Evolutionary conservation across 2,113 vertebrate genomes (phyloP).

Genomic region (Neofelis nebulosa): DNA sequence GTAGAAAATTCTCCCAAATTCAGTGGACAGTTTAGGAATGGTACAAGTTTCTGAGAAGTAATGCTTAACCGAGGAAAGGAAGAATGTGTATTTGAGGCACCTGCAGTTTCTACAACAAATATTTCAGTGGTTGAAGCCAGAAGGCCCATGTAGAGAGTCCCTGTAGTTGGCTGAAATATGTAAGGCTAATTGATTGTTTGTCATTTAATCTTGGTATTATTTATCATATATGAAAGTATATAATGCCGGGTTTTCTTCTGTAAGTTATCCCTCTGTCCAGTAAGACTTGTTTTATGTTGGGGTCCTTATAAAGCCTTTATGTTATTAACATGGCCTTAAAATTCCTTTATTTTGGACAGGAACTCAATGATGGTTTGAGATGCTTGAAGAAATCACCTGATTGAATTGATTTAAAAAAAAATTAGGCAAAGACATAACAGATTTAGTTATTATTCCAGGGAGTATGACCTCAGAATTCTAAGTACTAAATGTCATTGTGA

Average conservation of each 20-base stretch:
- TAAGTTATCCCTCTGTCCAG: not conserved
- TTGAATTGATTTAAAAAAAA: not conserved
- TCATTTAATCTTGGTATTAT: not conserved
- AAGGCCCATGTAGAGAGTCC: not conserved
- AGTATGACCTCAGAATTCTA: not conserved
- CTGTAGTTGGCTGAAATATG: not conserved
- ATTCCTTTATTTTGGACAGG: slow-evolving; percentile 23
- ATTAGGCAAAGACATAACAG: not conserved
- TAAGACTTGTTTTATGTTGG: not conserved
- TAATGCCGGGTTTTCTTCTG: not conserved
- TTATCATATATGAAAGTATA: not conserved
- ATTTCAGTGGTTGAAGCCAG: not conserved
- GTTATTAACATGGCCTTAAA: not conserved
- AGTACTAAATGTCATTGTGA: not conserved
- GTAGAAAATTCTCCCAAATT: not conserved
- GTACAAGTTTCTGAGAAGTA: not conserved
- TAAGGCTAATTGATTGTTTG: not conserved
- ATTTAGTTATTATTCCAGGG: not conserved
- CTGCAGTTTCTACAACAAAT: not conserved
- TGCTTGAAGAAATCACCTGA: not conserved
- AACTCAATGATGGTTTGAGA: slow-evolving; percentile 4
- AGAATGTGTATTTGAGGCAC: not conserved
- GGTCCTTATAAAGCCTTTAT: not conserved
- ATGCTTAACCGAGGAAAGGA: not conserved
- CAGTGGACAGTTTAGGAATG: not conserved